Evolutionary conservation across 2,797 vertebrate species (phyloP).

Genomic region (Sebastes trivittatus): DNA sequence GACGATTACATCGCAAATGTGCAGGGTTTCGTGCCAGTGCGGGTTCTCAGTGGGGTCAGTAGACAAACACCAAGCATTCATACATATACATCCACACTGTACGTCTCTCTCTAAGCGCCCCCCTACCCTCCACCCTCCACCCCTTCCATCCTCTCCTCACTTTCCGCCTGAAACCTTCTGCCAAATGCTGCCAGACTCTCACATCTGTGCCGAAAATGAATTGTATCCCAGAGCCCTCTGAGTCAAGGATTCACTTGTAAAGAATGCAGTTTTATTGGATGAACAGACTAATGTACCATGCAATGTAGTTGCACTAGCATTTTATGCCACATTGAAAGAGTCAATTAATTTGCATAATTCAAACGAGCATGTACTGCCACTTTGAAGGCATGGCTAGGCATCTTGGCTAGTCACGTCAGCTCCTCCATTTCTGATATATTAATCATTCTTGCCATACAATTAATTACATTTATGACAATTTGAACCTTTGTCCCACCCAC

Average conservation of each 20-base stretch:
- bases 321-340: constrained; percentile 99
- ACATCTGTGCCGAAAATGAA: constrained; percentile 89
- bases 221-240: constrained; percentile 86
- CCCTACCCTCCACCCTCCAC: background rate
- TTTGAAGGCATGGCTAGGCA: constrained; percentile 92
- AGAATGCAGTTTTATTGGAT: constrained; percentile 94
- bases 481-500: constrained; percentile 87
- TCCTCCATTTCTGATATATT: constrained; percentile 92
- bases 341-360: constrained; percentile 99
- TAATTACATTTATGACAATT: constrained; percentile 99
- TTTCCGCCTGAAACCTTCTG: constrained; percentile 66
- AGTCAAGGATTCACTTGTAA: constrained; percentile 88
- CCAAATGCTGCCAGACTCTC: constrained; percentile 77
- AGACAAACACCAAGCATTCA: constrained; percentile 34
- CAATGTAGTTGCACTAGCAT: constrained; percentile 94
- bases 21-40: constrained; percentile 42
- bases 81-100: constrained; percentile 39
- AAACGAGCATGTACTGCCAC: constrained; percentile 90
- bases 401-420: constrained; percentile 85
- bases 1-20: constrained; percentile 40
- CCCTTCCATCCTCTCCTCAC: constrained; percentile 25
- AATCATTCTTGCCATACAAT: constrained; percentile 95
- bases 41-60: constrained; percentile 57
- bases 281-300: constrained; percentile 99
- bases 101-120: constrained; percentile 26